Evolutionary conservation across 1,140 invertebrate genomes (phyloP).

Genomic region (Temnothorax nylanderi): DNA sequence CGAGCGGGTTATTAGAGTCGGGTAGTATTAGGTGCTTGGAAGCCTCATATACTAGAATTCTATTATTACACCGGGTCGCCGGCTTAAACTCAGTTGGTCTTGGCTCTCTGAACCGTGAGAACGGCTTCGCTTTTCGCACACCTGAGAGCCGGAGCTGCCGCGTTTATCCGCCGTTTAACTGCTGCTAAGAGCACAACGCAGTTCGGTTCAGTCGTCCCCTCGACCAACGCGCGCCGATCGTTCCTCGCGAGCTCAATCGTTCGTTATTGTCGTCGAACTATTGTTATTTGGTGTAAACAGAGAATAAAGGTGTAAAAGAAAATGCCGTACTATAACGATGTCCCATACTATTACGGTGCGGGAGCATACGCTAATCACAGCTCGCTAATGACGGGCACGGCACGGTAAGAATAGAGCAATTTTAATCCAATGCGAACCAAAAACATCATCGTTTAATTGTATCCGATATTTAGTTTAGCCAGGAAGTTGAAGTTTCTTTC

Average conservation of each 20-base stretch:
- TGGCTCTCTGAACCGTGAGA: slow-evolving; percentile 85
- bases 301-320: slow-evolving; percentile 35
- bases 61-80: slow-evolving; percentile 85
- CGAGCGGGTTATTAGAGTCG: slow-evolving; percentile 70
- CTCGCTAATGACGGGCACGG: slow-evolving; percentile 82
- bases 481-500: neutral
- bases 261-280: neutral
- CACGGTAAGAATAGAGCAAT: slow-evolving; percentile 79
- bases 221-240: slow-evolving; percentile 14
- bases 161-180: neutral
- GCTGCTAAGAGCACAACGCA: neutral
- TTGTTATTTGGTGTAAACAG: neutral
- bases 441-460: neutral
- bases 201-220: slow-evolving; percentile 21
- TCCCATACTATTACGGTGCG: slow-evolving; percentile 79
- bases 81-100: slow-evolving; percentile 85
- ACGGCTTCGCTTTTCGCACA: slow-evolving; percentile 79
- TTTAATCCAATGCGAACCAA: neutral
- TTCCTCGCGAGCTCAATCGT: neutral
- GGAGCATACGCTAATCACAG: slow-evolving; percentile 82
- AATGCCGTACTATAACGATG: slow-evolving; percentile 83
- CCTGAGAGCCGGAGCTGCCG: slow-evolving; percentile 70
- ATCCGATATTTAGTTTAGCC: neutral
- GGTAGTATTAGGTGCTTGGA: slow-evolving; percentile 77
- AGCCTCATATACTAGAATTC: slow-evolving; percentile 84